Evolutionary conservation across 2,113 vertebrate species (phyloP).

Genomic region (Poeciliopsis prolifica): DNA sequence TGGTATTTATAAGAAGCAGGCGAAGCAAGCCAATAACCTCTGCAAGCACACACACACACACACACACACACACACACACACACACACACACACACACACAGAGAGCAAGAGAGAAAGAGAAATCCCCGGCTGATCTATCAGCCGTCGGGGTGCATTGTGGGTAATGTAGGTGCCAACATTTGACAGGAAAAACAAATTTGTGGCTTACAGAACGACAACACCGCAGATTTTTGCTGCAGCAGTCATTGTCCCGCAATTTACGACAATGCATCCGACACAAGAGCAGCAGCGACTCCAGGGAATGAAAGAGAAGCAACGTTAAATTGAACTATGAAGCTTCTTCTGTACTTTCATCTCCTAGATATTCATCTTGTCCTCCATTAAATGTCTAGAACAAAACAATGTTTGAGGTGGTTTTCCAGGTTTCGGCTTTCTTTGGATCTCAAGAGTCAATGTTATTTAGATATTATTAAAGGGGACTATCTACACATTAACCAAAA

Average conservation of each 20-base stretch:
- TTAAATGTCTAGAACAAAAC: no score
- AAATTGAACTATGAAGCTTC: not conserved
- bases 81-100: not conserved
- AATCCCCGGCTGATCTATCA: not conserved
- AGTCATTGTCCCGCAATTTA: not conserved
- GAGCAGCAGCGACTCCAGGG: not conserved
- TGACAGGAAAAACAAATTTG: slow-evolving; percentile 1
- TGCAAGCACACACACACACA: not conserved
- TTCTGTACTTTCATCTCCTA: not conserved
- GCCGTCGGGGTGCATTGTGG: slow-evolving; percentile 13
- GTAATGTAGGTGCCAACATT: slow-evolving; percentile 11
- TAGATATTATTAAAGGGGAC: no score
- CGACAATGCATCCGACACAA: not conserved
- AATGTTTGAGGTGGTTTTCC: no score
- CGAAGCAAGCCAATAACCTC: not conserved
- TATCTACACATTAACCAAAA: no score
- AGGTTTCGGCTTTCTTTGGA: no score
- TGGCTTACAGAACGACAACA: not conserved
- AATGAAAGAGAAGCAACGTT: not conserved
- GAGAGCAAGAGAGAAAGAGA: no score
- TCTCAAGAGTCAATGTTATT: no score
- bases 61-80: not conserved
- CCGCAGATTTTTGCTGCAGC: not conserved
- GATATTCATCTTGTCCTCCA: no score
- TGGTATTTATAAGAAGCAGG: not conserved